Evolutionary conservation across 2,797 vertebrate genomes (phyloP), one percentile per base, ranked within the genome.

Genomic region (Petrocephalus sullivani): DNA sequence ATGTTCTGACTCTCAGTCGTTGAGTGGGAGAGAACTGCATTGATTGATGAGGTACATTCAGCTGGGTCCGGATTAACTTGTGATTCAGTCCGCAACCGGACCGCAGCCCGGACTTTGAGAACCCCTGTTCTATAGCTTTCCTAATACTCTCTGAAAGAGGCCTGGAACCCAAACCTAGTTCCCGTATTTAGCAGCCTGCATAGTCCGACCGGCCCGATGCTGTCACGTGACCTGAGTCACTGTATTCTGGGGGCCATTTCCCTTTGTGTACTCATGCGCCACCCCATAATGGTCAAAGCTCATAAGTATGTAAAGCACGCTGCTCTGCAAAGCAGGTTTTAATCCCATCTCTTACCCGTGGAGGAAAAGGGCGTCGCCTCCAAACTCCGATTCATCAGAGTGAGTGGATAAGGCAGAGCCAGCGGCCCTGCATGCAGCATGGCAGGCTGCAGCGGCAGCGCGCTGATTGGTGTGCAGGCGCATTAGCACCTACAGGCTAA

Each of bases 321-420:
- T 86, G 84, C 83, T 67, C 56, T 60, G 58, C 19, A 64, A 87
- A 87, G 60, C 28, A 46, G 23, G 51, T 57, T 88, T 78, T 88
- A 88, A 86, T 88, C 49, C 88, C 83, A 67, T 54, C 67, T 67
- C 61, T 33, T 16, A 12, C 19, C 61, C n/a, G 12, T 2, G 61
- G 88, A 53, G 61, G 51, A 56, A 57, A 53, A 28, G 21, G 19
- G 33, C 0, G 14, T 9, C 9, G 14, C 6, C 21, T 46, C 56
- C 19, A n/a, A 2, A 71, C 64, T 75, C 23, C 8, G 53, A 75
- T 56, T 51, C 28, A 64, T 71, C 88, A 83, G 54, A 67, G 82
- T 28, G 33, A 57, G 67, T 14, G 54, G 33, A 64, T 71, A 85
- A 23, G 88, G 53, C 60, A 58, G 33, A 58, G 1, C 21, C 9